phyloP scores from a whole-genome alignment of 2,888 invertebrate species.

The Leptinotarsa peninsularis region DNA sequence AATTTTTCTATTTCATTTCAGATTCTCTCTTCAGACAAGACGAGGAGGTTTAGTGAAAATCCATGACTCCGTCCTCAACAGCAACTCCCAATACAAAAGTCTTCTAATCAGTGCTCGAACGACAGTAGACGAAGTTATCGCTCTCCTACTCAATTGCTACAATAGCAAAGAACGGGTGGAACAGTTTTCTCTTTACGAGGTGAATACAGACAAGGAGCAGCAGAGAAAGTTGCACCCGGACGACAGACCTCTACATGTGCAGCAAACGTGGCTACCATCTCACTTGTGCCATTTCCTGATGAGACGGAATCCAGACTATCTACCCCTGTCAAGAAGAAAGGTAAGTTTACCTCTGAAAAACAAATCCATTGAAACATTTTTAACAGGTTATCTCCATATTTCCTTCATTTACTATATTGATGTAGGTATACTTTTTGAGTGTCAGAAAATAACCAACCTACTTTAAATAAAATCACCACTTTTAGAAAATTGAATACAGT shows the following conservation, averaged over 20 bases:
- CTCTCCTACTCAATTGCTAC: slow-evolving; percentile 86
- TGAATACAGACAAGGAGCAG: slow-evolving; percentile 81
- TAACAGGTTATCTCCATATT: no score
- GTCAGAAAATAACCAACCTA: no score
- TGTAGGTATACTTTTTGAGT: no score
- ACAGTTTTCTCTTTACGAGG: slow-evolving; percentile 89
- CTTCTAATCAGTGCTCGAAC: slow-evolving; percentile 90
- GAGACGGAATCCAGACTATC: slow-evolving; percentile 83
- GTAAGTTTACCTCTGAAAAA: slow-evolving; percentile 47
- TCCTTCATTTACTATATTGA: no score
- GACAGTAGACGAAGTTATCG: slow-evolving; percentile 88
- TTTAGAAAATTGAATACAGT: no score
- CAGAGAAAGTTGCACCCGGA: slow-evolving; percentile 90
- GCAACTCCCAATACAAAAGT: slow-evolving; percentile 93
- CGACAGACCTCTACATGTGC: slow-evolving; percentile 85
- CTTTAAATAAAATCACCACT: no score
- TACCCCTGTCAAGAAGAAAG: slow-evolving; percentile 71
- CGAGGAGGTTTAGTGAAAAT: slow-evolving; percentile 93
- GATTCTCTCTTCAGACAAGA: slow-evolving; percentile 88
- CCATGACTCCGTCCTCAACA: slow-evolving; percentile 91
- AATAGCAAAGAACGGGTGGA: slow-evolving; percentile 86
- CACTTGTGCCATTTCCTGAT: slow-evolving; percentile 85
- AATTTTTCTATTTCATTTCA: slow-evolving; percentile 63
- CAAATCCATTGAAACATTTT: no score
- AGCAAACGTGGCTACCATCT: slow-evolving; percentile 76